phyloP scores from a whole-genome alignment of 2,113 vertebrate species.

The Pitta sordida region DNA sequence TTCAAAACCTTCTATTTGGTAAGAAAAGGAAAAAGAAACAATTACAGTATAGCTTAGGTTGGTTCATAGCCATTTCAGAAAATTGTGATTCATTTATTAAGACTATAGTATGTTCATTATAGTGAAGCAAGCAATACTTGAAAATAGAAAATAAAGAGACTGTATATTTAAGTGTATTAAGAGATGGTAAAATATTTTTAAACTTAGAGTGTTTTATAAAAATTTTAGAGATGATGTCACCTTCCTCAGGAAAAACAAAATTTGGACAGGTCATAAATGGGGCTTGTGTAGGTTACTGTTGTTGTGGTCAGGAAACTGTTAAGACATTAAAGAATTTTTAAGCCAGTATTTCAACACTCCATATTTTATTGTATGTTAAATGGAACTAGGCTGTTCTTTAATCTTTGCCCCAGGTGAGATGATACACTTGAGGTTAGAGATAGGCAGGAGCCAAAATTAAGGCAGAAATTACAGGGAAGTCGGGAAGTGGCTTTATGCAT shows the following conservation, averaged over 20 bases:
- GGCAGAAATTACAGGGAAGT: background rate
- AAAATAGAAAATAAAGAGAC: background rate
- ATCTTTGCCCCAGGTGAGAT: background rate
- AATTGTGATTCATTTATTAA: background rate
- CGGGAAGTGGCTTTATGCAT: background rate
- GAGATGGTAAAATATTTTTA: background rate
- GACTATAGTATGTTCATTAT: background rate
- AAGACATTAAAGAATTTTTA: background rate
- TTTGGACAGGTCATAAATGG: background rate
- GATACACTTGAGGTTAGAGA: background rate
- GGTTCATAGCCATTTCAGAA: background rate
- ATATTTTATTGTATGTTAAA: background rate
- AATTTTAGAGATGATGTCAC: background rate
- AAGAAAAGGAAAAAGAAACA: background rate
- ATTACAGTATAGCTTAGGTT: background rate
- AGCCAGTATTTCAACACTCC: background rate
- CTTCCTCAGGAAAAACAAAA: background rate
- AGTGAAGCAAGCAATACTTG: background rate
- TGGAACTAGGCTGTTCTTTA: background rate
- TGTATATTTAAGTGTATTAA: background rate
- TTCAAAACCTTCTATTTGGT: background rate
- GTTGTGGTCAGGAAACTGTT: background rate
- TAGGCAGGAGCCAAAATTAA: background rate
- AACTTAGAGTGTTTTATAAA: background rate
- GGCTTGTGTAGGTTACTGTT: background rate